Conservation (phyloP, 2,113 vertebrate genomes). For the Paracanthobrama guichenoti region DNA sequence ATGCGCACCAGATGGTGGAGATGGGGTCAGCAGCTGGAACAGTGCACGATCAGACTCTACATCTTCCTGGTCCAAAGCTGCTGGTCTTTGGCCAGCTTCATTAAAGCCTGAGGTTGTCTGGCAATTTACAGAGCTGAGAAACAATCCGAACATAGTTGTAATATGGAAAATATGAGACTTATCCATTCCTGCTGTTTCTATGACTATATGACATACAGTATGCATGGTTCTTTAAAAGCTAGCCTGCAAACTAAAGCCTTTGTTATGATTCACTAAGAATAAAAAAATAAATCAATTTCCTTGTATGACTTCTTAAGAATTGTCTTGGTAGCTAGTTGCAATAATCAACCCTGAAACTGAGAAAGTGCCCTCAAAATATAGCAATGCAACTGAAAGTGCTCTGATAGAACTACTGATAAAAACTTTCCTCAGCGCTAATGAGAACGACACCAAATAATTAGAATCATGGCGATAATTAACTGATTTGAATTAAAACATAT, state of each 20-base stretch:
- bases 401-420: neutral
- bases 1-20: constrained; percentile 61
- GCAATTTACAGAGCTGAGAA: constrained; percentile 44
- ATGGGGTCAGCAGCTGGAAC: constrained; percentile 59
- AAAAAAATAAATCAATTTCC: neutral
- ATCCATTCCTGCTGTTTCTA: constrained; percentile 15
- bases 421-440: neutral
- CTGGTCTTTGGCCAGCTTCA: constrained; percentile 56
- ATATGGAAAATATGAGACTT: constrained; percentile 26
- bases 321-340: neutral
- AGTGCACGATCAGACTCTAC: constrained; percentile 52
- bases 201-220: neutral
- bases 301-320: neutral
- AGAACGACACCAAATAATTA: neutral
- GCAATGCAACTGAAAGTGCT: neutral
- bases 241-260: neutral
- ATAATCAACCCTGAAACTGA: neutral
- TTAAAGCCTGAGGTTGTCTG: constrained; percentile 40
- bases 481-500: neutral
- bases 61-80: constrained; percentile 57
- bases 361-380: neutral
- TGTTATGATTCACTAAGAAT: neutral
- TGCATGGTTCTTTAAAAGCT: neutral
- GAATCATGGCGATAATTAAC: neutral
- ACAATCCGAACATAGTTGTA: constrained; percentile 36